Percentiles rank a stretch among this genome's conserved stretches.
phyloP scores from a whole-genome alignment of 2,888 invertebrate genomes.

The Parasteatoda lunata region DNA sequence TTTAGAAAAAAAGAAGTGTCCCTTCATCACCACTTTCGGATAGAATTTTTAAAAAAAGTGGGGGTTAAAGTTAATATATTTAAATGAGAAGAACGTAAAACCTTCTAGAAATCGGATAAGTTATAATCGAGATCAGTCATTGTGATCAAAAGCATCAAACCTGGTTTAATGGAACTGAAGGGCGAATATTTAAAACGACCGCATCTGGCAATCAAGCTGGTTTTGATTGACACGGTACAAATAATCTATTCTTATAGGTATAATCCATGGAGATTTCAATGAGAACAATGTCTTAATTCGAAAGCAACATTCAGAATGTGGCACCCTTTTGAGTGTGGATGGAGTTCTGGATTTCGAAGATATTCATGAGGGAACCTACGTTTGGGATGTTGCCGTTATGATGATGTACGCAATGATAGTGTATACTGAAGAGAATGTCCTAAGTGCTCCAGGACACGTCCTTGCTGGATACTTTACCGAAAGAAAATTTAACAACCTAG shows the following conservation, averaged over 20 bases:
- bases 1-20: no score
- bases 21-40: no score
- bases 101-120: no score
- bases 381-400: slow-evolving; percentile 89
- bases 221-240: no score
- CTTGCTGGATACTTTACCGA: slow-evolving; percentile 84
- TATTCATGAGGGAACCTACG: slow-evolving; percentile 80
- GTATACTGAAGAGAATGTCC: slow-evolving; percentile 78
- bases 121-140: no score
- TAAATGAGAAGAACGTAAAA: no score
- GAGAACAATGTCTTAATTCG: slow-evolving; percentile 88
- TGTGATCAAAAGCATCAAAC: no score
- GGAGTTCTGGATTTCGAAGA: slow-evolving; percentile 93
- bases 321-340: slow-evolving; percentile 77
- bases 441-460: slow-evolving; percentile 77
- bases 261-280: slow-evolving; percentile 93
- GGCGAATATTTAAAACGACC: no score
- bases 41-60: no score
- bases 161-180: no score
- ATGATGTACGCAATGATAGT: slow-evolving; percentile 87
- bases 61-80: no score
- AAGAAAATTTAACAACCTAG: slow-evolving; percentile 77
- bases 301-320: background rate
- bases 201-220: no score
- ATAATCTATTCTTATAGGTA: slow-evolving; percentile 72